A percentile compares a stretch with the other conserved stretches of the same genome.
Evolutionary conservation across 2,888 invertebrate species (phyloP).

Genomic region (Andrena hattorfiana): DNA sequence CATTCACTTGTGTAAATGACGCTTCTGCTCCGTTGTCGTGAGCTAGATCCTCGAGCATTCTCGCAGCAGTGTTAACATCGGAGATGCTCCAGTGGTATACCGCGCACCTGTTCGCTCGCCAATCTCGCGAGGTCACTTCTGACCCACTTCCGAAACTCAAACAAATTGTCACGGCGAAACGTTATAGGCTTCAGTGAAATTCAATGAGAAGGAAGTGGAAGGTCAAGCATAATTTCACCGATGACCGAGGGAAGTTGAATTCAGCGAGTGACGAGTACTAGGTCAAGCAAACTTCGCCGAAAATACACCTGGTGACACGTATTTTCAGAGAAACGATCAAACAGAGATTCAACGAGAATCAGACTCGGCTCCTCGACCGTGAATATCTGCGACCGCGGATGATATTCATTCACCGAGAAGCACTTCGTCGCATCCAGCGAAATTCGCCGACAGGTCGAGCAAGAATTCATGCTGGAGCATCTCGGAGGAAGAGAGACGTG

Average conservation of each 20-base stretch:
- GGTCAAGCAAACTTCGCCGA: background rate
- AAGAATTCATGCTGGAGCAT: background rate
- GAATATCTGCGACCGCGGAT: background rate
- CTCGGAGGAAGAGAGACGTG: background rate
- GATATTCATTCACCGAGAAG: background rate
- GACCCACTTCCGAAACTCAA: conserved; percentile 23
- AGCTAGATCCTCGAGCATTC: background rate
- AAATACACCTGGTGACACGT: background rate
- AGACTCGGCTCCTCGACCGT: background rate
- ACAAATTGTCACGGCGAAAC: background rate
- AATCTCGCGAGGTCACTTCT: conserved; percentile 18
- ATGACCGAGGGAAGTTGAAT: background rate
- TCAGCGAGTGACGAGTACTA: background rate
- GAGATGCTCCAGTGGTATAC: background rate
- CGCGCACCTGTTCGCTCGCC: conserved; percentile 20
- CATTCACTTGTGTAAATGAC: background rate
- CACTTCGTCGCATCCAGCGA: background rate
- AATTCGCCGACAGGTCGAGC: background rate
- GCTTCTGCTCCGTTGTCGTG: background rate
- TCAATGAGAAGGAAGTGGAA: background rate
- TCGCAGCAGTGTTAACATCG: background rate
- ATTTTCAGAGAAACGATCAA: background rate
- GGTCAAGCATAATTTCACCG: background rate
- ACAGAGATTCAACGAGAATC: background rate
- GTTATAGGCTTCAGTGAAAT: conserved; percentile 8